Percentiles rank a stretch among this genome's conserved stretches.
These are phyloP conservation scores for Xenopus petersii DNA, from an alignment of 2,797 vertebrate species.

Conservation along the genomic window DNA sequence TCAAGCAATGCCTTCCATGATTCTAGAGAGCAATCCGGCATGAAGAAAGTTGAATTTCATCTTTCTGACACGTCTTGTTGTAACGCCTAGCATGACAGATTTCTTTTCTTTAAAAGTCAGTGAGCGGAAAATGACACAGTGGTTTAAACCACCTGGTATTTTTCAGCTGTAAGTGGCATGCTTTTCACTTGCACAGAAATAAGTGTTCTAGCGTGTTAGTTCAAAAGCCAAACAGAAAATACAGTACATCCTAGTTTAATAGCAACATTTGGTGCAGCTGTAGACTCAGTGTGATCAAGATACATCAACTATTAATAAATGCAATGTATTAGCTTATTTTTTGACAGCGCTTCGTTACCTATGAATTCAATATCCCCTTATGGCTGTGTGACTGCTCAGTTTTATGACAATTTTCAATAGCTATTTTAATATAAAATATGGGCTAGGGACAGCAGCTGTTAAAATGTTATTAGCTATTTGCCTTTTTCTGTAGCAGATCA, in stretches of 20 bases:
- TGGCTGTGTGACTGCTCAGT: too few relatives aligned
- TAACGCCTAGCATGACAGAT: conserved; percentile 28
- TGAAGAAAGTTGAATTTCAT: background rate
- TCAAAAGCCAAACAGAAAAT: background rate
- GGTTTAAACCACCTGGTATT: conserved; percentile 36
- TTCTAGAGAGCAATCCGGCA: conserved; percentile 23
- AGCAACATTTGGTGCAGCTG: too few relatives aligned
- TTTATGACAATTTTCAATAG: too few relatives aligned
- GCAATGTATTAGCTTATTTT: too few relatives aligned
- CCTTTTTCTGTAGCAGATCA: too few relatives aligned
- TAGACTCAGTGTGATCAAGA: too few relatives aligned
- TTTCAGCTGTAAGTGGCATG: conserved; percentile 19
- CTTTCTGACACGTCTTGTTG: conserved; percentile 4
- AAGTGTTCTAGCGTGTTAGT: background rate
- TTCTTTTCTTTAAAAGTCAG: conserved; percentile 38
- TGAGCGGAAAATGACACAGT: conserved; percentile 37
- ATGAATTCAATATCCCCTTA: too few relatives aligned
- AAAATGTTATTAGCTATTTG: too few relatives aligned
- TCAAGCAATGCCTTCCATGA: fast-evolving
- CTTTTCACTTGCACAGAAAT: conserved; percentile 11
- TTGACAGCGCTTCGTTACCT: too few relatives aligned
- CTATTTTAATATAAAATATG: too few relatives aligned
- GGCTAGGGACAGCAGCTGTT: too few relatives aligned
- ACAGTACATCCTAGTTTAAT: background rate
- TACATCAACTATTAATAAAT: too few relatives aligned